Base-by-base conservation (phyloP, 2,797 vertebrate genomes). In the Danio choprae region DNA sequence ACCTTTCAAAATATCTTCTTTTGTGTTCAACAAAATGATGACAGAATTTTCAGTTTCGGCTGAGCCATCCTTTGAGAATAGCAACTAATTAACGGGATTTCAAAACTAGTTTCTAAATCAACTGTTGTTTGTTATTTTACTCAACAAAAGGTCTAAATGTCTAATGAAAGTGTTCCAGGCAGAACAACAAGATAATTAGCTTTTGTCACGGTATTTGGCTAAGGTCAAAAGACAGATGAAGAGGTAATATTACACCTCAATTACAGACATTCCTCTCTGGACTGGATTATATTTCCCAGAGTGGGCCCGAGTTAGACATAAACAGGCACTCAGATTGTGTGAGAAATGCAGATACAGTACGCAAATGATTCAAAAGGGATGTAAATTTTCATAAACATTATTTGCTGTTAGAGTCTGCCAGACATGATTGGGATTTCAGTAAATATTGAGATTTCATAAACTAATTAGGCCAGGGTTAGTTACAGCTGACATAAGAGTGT, bases 51-150 rank as follows among this genome's bases (percentile, higher is more conserved):
- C 29, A 29, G 29, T 29, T 29, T 29, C 29, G 29, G 29, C 29
- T 1, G 29, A 46, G 12, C 44, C 4, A 46, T 46, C 7, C 44
- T 46, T 46, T 29, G 29, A 29, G 29, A 29, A 29, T 29, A 29
- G 29, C 29, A 29, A 29, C 29, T 29, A 29, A 29, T 29, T 29
- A 29, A 29, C 29, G 22, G 2, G 13, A 36, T 50, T 44, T 50
- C 44, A 36, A 22, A 4, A 50, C 20, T 46, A 36, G 48, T 48
- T 67, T 6, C 46, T 13, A 6, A 18, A 29, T 13, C 8, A 36
- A 20, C n/a, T 43, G 12, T 40, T 51, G 8, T 68, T 68, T 69
- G 63, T 48, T 29, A 70, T 70, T 70, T 55, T 70, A 40, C 11
- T 51, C 36, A 53, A 38, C 16, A 53, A 70, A 53, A 69, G 16